Evolutionary conservation across 2,113 vertebrate species (phyloP).

Genomic region (Plecotus auritus): DNA sequence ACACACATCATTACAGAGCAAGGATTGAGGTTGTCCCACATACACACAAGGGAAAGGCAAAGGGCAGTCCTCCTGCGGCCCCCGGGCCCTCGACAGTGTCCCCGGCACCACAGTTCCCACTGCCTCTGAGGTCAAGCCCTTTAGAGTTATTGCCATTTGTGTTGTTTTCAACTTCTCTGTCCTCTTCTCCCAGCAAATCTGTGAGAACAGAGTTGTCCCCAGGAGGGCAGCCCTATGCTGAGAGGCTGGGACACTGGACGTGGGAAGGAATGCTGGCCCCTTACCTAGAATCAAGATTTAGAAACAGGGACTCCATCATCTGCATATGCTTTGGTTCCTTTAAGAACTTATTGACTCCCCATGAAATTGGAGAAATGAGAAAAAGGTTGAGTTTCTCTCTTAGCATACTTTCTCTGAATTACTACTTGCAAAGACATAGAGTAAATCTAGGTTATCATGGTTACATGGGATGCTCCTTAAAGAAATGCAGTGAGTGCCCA

Average conservation of each 20-base stretch:
- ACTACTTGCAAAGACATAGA: background rate
- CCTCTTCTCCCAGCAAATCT: background rate
- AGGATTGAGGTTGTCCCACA: no score
- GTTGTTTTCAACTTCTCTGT: background rate
- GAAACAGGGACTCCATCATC: background rate
- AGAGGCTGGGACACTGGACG: background rate
- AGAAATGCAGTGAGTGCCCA: accelerated
- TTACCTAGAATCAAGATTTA: background rate
- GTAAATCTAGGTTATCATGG: no score
- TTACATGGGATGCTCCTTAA: accelerated
- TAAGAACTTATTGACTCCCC: background rate
- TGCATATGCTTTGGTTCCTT: background rate
- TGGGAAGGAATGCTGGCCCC: no score
- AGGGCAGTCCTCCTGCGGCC: background rate
- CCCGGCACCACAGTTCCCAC: accelerated
- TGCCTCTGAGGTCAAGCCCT: background rate
- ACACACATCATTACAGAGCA: background rate
- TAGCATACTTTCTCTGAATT: background rate
- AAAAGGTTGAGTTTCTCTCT: background rate
- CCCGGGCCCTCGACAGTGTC: background rate
- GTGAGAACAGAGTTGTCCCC: background rate
- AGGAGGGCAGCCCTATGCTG: background rate
- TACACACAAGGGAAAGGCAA: no score
- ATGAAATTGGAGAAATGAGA: background rate
- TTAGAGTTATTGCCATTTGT: background rate